Conservation (phyloP, 2,888 invertebrate species). For the Phortica okadai region DNA sequence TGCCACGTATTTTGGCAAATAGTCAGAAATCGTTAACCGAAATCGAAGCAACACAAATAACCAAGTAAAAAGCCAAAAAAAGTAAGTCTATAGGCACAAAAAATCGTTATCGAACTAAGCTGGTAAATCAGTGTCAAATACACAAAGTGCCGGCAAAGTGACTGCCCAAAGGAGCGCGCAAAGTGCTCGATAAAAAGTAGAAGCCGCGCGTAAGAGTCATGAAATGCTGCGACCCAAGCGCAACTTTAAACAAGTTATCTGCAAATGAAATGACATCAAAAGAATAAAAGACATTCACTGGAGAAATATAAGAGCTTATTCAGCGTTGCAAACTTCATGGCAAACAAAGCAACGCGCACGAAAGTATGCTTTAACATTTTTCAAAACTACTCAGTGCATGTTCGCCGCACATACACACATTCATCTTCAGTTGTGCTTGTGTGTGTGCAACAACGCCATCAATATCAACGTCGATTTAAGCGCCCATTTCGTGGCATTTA, state of each 20-base stretch:
- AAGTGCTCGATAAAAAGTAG: not conserved
- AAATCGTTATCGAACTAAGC: constrained; percentile 38
- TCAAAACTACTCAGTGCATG: not conserved
- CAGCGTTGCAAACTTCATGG: no score
- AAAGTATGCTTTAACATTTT: constrained; percentile 29
- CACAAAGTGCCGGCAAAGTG: constrained; percentile 51
- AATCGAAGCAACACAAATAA: constrained; percentile 60
- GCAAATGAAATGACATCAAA: constrained; percentile 39
- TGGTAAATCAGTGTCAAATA: constrained; percentile 66
- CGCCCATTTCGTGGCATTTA: constrained; percentile 25
- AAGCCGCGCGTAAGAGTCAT: not conserved
- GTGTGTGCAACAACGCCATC: not conserved
- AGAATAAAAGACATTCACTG: constrained; percentile 37
- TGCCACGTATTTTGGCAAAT: constrained; percentile 62
- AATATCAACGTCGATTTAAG: not conserved
- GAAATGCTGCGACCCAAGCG: constrained; percentile 15
- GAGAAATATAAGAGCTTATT: constrained; percentile 22
- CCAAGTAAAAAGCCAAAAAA: constrained; percentile 16
- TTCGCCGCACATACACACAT: not conserved
- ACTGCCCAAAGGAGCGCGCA: not conserved
- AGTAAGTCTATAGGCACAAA: constrained; percentile 2
- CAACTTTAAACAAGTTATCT: constrained; percentile 44
- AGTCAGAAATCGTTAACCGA: constrained; percentile 57
- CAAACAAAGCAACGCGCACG: constrained; percentile 16
- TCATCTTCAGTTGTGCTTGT: not conserved